These are phyloP conservation scores for Pseudochirops corinnae DNA, from an alignment of 2,797 vertebrate genomes.

Conservation along the genomic window DNA sequence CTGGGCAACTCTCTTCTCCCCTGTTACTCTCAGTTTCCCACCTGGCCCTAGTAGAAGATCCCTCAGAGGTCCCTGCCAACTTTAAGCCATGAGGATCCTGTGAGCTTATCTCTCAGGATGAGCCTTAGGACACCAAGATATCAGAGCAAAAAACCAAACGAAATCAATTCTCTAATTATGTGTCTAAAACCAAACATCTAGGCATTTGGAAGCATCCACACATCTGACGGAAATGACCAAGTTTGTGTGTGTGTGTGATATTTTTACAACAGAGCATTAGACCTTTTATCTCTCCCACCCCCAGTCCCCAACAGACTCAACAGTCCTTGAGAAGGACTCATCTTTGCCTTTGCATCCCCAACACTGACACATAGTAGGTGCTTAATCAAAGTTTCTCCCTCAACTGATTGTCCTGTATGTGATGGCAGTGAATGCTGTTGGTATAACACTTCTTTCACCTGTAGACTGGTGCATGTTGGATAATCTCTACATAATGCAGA, in stretches of 20 bases:
- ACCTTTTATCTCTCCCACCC: not conserved
- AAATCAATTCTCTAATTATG: not conserved
- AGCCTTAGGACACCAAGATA: too few species aligned
- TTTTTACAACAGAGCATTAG: not conserved
- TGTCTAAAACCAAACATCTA: not conserved
- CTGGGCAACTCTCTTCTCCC: not conserved
- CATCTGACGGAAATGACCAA: not conserved
- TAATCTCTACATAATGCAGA: not conserved
- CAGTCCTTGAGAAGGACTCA: not conserved
- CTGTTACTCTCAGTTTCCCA: not conserved
- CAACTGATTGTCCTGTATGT: not conserved
- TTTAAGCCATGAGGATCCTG: not conserved
- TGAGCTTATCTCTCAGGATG: not conserved
- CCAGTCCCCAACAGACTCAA: not conserved
- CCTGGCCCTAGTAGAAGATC: not conserved
- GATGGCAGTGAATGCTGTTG: conserved; percentile 74
- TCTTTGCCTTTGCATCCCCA: not conserved
- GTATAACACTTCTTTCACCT: not conserved
- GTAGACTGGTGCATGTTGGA: not conserved
- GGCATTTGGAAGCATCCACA: not conserved
- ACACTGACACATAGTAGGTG: not conserved
- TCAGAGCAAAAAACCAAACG: not conserved
- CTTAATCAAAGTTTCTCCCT: not conserved
- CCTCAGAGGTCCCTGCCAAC: not conserved
- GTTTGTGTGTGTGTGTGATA: too few species aligned